Evolutionary conservation across 2,113 vertebrate genomes (phyloP), one percentile per base, ranked within the genome.

Genomic region (Craseonycteris thonglongyai): DNA sequence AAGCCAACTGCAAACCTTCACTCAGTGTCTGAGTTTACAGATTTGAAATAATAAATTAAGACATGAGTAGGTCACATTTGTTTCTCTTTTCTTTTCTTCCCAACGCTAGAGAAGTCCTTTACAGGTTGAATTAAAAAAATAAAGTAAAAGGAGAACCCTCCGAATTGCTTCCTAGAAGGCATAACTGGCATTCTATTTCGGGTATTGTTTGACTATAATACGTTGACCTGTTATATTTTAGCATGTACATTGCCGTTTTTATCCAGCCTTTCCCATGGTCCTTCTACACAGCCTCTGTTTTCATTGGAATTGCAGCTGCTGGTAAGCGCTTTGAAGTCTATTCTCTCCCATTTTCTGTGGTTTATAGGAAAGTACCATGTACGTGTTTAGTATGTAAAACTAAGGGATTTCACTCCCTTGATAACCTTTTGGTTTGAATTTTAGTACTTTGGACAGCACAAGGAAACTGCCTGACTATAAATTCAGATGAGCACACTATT

Each of bases 401-500:
- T 81, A n/a, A 90, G 81, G 28, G 47, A 71, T 65, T 93, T 89
- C 65, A 21, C 74, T 19, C 76, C 75, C 79, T 28, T 89, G 78
- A 93, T 30, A 66, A 81, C 65, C 92, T 33, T 96, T 90, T 58
- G 92, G 0, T 95, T 58, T 96, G 76, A 83, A 35, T 98, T 87
- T 47, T 68, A 99, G 99, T 99, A 7, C 97, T 99, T n/a, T 99
- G 99, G 99, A 99, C 99, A 3, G 99, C 99, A 15, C 99, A 99
- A 97, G 99, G 99, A 88, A 99, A 99, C 74, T 99, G 99, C 61
- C 98, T 99, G 71, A 98, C 99, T 56, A 98, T 99, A 95, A 99
- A 99, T 98, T 99, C 99, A 61, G 98, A 98, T 51, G 99, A 99
- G 89, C 94, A 95, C 88, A 99, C 99, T 51, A 99, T 99, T n/a